A percentile compares a stretch with the other conserved stretches of the same genome.
Conservation (phyloP, 2,113 vertebrate species). For the Mus spicilegus region DNA sequence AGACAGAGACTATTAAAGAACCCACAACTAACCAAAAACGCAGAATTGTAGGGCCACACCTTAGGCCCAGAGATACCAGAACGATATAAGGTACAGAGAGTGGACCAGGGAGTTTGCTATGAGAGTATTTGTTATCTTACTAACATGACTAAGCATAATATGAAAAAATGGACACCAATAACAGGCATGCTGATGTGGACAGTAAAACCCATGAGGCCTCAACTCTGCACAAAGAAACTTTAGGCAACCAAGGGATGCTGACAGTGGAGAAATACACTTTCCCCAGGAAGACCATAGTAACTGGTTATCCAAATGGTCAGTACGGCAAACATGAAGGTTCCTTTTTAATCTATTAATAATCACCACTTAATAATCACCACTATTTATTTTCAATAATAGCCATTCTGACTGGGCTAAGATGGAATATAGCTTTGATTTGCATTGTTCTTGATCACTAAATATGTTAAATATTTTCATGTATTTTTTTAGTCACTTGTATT, state of each 20-base stretch:
- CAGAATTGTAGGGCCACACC: background rate
- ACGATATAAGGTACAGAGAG: background rate
- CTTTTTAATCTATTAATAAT: background rate
- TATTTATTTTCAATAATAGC: background rate
- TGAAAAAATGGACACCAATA: background rate
- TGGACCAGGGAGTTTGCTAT: background rate
- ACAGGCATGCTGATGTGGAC: too few species aligned
- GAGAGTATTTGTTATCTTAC: background rate
- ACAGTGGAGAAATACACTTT: background rate
- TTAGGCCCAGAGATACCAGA: background rate
- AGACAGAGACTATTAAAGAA: background rate
- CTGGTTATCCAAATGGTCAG: background rate
- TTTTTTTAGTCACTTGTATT: background rate
- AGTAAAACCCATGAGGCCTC: background rate
- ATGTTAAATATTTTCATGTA: background rate
- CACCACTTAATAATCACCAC: too few species aligned
- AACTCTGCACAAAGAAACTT: background rate
- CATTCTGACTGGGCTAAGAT: background rate
- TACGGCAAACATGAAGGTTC: background rate
- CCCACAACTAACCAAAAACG: background rate
- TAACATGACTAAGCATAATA: too few species aligned
- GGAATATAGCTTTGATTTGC: background rate
- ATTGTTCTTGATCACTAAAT: background rate
- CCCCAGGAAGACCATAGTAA: background rate
- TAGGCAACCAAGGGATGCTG: background rate